These are phyloP conservation scores for Scytalopus superciliaris DNA, from an alignment of 2,113 vertebrate species.

Conservation along the genomic window DNA sequence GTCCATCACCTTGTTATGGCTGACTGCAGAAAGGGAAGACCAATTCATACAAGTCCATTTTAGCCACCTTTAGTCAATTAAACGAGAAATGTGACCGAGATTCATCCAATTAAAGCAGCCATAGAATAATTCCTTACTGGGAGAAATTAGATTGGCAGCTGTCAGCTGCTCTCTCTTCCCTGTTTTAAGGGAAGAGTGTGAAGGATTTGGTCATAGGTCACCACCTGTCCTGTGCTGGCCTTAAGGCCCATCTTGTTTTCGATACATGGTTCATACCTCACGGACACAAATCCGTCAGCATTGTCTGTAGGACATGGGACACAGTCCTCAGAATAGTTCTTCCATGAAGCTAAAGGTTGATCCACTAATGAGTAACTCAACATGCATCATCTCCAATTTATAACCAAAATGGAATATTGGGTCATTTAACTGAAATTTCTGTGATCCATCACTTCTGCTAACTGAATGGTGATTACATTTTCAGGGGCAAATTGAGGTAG, in stretches of 20 bases:
- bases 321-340: neutral
- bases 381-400: neutral
- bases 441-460: neutral
- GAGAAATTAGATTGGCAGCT: neutral
- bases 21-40: neutral
- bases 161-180: neutral
- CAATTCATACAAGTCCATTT: neutral
- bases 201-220: neutral
- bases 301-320: rapidly evolving
- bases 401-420: neutral
- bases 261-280: rapidly evolving
- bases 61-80: neutral
- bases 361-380: neutral
- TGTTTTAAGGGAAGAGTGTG: neutral
- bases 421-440: neutral
- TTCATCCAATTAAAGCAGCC: neutral
- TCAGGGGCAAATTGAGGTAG: neutral
- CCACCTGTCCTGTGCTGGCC: neutral
- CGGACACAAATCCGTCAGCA: neutral
- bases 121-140: neutral
- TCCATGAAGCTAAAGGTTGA: neutral
- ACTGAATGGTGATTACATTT: neutral
- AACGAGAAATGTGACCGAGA: neutral
- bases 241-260: neutral
- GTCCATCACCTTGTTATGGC: neutral